Percentiles rank a stretch among this genome's conserved stretches.
phyloP scores from a whole-genome alignment of 2,113 vertebrate genomes.

The Microtus richardsoni region DNA sequence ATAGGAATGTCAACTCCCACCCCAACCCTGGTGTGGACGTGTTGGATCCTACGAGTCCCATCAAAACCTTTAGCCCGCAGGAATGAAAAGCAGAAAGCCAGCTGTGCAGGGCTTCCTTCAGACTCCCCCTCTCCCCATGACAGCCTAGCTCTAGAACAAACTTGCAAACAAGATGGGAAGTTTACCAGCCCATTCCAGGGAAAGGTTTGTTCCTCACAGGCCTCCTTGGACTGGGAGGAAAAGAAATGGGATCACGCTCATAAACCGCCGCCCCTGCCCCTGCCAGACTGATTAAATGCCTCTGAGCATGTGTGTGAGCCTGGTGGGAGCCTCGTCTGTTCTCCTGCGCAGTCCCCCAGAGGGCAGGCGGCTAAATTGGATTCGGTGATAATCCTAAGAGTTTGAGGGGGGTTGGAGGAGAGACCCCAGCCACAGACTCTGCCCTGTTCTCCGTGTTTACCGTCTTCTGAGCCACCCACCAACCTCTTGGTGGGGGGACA shows the following conservation, averaged over 20 bases:
- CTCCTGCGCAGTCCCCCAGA: slow-evolving; percentile 51
- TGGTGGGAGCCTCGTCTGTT: not conserved
- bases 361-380: slow-evolving; percentile 46
- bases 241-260: slow-evolving; percentile 38
- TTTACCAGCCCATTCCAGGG: not conserved
- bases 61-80: not conserved
- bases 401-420: not conserved
- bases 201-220: not conserved
- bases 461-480: not conserved
- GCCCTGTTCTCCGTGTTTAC: not conserved
- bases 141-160: not conserved
- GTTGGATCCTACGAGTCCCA: no score
- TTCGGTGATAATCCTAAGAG: slow-evolving; percentile 28
- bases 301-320: not conserved
- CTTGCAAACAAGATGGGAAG: not conserved
- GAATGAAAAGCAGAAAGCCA: not conserved
- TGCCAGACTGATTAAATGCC: slow-evolving; percentile 51
- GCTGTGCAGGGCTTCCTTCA: not conserved
- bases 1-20: not conserved
- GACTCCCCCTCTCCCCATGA: not conserved
- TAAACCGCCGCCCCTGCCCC: slow-evolving; percentile 49
- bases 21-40: not conserved
- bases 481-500: not conserved
- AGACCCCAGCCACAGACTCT: not conserved
- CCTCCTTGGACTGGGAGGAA: not conserved